Conservation (phyloP, 2,888 invertebrate species). For the Argyra leucocephala region DNA sequence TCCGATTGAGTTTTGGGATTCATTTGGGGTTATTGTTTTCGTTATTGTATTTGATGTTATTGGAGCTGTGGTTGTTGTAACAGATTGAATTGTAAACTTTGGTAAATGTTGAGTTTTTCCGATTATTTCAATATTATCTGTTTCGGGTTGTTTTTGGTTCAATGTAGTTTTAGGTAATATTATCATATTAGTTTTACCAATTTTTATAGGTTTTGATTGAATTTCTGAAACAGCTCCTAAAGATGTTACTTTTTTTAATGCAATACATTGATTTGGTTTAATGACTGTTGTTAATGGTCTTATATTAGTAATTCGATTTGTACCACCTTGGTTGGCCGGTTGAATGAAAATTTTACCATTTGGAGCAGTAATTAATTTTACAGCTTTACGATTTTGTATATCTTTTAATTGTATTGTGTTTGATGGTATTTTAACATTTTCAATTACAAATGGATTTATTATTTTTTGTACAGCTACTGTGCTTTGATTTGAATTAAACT, state of each 20-base stretch:
- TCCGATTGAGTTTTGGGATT: neutral
- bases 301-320: conserved; percentile 19
- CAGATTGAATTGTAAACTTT: neutral
- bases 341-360: conserved; percentile 41
- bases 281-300: conserved; percentile 20
- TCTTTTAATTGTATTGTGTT: neutral
- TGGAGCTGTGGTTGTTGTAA: neutral
- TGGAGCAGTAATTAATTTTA: conserved; percentile 39
- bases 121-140: neutral
- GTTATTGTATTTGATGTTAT: neutral
- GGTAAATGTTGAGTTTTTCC: neutral
- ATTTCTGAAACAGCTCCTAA: neutral
- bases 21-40: neutral
- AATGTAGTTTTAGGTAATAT: neutral
- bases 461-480: neutral
- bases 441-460: neutral
- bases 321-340: conserved; percentile 30
- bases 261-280: neutral
- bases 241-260: neutral
- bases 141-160: neutral
- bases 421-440: neutral
- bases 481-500: neutral
- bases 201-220: neutral
- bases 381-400: conserved; percentile 30
- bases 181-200: neutral